Evolutionary conservation across 1,140 invertebrate species (phyloP).

Genomic region (Oppia nitens): DNA sequence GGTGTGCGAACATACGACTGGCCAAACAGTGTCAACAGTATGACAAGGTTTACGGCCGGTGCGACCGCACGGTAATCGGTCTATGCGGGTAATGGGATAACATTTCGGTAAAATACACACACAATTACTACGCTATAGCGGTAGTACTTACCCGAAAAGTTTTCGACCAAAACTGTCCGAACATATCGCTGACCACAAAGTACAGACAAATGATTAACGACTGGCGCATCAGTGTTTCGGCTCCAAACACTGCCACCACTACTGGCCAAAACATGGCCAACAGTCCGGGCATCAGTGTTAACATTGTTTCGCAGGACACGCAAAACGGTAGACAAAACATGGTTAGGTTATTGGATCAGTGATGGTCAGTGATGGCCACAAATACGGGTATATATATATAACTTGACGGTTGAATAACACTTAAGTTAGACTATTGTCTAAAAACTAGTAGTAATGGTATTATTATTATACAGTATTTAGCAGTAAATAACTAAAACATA

Average conservation of each 20-base stretch:
- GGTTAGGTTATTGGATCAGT: too few species aligned
- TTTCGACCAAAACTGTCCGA: too few species aligned
- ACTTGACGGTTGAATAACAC: too few species aligned
- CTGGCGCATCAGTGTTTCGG: not conserved
- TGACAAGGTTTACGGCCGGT: not conserved
- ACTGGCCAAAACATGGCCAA: not conserved
- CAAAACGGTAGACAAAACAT: not conserved
- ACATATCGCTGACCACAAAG: not conserved
- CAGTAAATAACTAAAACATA: too few species aligned
- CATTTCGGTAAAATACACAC: too few species aligned
- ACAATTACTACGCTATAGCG: not conserved
- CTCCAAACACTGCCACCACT: not conserved
- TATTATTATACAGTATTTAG: too few species aligned
- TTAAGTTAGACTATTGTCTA: too few species aligned
- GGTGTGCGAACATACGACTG: not conserved
- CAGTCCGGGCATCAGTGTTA: not conserved
- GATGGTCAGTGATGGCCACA: too few species aligned
- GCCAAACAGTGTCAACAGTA: not conserved
- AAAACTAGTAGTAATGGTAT: too few species aligned
- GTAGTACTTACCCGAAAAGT: not conserved
- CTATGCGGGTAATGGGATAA: too few species aligned
- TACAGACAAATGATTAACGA: not conserved
- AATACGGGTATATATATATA: too few species aligned
- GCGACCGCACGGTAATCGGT: too few species aligned
- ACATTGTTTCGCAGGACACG: not conserved